Evolutionary conservation across 1,140 invertebrate genomes (phyloP), one percentile per base, ranked within the genome.

Genomic region (Portunus trituberculatus): DNA sequence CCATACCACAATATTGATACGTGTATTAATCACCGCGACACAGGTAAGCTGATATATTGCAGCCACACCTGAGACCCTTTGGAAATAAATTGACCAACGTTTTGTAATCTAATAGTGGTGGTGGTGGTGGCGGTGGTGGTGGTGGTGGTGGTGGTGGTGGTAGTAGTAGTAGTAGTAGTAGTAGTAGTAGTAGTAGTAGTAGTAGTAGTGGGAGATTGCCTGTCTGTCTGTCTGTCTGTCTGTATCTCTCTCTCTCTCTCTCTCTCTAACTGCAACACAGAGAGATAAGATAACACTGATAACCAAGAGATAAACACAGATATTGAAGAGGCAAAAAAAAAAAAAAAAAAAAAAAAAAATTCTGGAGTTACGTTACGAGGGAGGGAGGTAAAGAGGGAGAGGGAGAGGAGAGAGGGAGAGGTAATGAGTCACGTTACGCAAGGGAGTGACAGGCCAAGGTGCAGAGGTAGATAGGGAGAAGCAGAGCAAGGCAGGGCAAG

Each of bases 141-240:
- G 20, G 67, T 76, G 20, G 67, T 76, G 14, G 83, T 86, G n/a
- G 83, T 86, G 14, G 83, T 86, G n/a, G 83, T 86, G n/a, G 83
- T 86, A 32, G 83, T 86, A 32, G 83, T 86, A 86, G 83, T 86
- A 86, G 83, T 86, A 86, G 83, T 86, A 86, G 83, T 86, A 86
- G 83, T 86, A 86, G 83, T 86, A 86, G 83, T 86, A 86, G 83
- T 86, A 86, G 83, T 86, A 86, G 83, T 86, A 86, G 83, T 86
- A 86, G 83, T 86, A 86, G 83, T 86, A 86, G 83, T 86, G 83
- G 83, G 0, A 32, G 52, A 12, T 6, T 39, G 1, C 6, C 39
- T 39, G 1, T 39, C 39, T 39, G 1, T 39, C 39, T 39, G 1
- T 39, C 39, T 39, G 1, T 39, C 39, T 39, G 1, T 39, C 39